Base-by-base conservation (phyloP, 2,113 vertebrate genomes). In the Melanostigma gelatinosum region DNA sequence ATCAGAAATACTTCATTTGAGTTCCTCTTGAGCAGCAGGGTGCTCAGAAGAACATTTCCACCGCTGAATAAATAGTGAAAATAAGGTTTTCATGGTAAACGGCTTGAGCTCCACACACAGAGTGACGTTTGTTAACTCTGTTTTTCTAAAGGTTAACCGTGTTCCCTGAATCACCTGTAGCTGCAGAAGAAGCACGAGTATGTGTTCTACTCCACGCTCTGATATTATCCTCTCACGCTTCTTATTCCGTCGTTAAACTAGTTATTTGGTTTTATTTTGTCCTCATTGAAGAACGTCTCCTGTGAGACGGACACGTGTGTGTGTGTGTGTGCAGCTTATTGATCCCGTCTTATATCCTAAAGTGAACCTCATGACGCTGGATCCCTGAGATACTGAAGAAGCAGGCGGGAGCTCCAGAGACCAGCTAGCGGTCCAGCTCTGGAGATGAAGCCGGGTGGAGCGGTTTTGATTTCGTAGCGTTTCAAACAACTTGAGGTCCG, bases 151-250 rank as follows among this genome's bases (percentile, higher is more conserved):
- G 27, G 66, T 52, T 34, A 69, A 70, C 48, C 48, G 24, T 13
- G 6, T 54, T 70, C 38, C 67, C 48, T 70, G 48, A 52, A 34
- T 7, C 66, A 68, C 66, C 46, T n/a, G 66, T 34, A 68, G 46
- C 29, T 67, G 12, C 4, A 50, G 27, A 22, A 4, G 32, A 54
- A 70, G 22, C 66, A 50, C 22, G 65, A 68, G 8, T 50, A 36
- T 52, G 12, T 8, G 46, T 34, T 48, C 22, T n/a, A 1, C 20
- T 12, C 2, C 18, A 5, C 63, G 32, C 42, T 48, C 44, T 3
- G 48, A 36, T 36, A 6, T 24, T 10, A 32, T 29, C 1, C 50
- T 70, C 48, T 54, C 34, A 38, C 9, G 50, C 68, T 55, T 11
- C 4, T 36, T 34, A 46, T 52, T 34, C 2, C 5, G 27, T 20